phyloP scores from a whole-genome alignment of 2,888 invertebrate species.

The Vanessa cardui region DNA sequence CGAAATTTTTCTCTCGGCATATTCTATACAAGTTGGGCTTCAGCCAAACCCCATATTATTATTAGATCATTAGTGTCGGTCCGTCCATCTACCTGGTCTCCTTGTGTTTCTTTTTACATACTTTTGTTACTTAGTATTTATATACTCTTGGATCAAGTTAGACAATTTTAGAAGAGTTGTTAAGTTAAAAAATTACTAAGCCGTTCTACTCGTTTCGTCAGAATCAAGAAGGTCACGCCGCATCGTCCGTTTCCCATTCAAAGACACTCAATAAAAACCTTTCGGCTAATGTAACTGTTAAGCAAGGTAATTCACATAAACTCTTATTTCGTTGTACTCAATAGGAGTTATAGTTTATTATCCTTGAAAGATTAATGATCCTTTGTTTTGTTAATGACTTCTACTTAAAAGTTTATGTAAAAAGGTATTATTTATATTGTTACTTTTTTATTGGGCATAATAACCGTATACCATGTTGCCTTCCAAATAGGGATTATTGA shows the following conservation, averaged over 20 bases:
- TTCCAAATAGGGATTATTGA: no score
- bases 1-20: constrained; percentile 50
- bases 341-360: neutral
- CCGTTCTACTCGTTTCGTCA: constrained; percentile 35
- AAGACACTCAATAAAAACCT: constrained; percentile 32
- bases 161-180: constrained; percentile 15
- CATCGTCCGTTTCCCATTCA: constrained; percentile 37
- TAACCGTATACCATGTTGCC: no score
- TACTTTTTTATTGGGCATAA: no score
- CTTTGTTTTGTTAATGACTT: no score
- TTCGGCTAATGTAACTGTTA: constrained; percentile 30
- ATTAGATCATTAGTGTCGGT: constrained; percentile 72
- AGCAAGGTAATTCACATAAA: constrained; percentile 19
- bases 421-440: no score
- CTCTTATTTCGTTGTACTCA: neutral
- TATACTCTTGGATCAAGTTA: constrained; percentile 5
- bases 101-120: constrained; percentile 32
- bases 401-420: no score
- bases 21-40: constrained; percentile 62
- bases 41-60: constrained; percentile 73
- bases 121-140: constrained; percentile 32
- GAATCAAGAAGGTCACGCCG: constrained; percentile 36
- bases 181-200: constrained; percentile 28
- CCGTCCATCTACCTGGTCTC: constrained; percentile 65
- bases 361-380: neutral